phyloP scores from a whole-genome alignment of 1,140 invertebrate genomes.

The Vanessa atalanta region DNA sequence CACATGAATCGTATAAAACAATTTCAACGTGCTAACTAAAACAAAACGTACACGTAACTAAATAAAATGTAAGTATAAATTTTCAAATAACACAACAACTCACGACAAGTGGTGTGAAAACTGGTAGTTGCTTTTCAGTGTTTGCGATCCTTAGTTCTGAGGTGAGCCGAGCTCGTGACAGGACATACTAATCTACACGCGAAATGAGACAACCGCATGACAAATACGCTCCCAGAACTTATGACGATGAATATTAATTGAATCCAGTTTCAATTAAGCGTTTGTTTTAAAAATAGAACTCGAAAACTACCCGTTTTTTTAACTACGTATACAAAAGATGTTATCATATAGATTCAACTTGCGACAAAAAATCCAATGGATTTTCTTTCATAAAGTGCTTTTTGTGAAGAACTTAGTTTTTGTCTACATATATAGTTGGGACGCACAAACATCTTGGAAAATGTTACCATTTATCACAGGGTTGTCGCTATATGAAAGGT shows the following conservation, averaged over 20 bases:
- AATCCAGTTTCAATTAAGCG: conserved; percentile 21
- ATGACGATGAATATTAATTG: conserved; percentile 39
- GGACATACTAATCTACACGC: conserved; percentile 62
- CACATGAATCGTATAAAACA: neutral
- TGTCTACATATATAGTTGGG: conserved; percentile 46
- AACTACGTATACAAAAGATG: conserved; percentile 9
- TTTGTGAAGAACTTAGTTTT: conserved; percentile 55
- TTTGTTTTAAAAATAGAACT: neutral
- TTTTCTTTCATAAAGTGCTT: conserved; percentile 54
- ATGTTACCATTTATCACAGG: conserved; percentile 51
- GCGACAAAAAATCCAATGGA: conserved; percentile 46
- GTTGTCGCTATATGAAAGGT: conserved; percentile 26
- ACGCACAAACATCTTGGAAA: conserved; percentile 55
- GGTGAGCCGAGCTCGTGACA: conserved; percentile 59
- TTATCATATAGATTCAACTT: conserved; percentile 29
- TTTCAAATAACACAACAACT: conserved; percentile 27
- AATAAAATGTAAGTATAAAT: conserved; percentile 33
- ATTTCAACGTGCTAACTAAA: conserved; percentile 2
- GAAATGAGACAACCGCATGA: conserved; percentile 50
- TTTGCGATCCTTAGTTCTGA: conserved; percentile 57
- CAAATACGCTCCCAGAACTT: conserved; percentile 48
- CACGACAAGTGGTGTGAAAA: conserved; percentile 40
- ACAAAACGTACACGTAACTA: conserved; percentile 1
- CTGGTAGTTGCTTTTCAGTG: conserved; percentile 43
- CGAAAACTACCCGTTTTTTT: neutral